Base-by-base conservation (phyloP, 1,140 invertebrate genomes). In the Neelides sp. region DNA sequence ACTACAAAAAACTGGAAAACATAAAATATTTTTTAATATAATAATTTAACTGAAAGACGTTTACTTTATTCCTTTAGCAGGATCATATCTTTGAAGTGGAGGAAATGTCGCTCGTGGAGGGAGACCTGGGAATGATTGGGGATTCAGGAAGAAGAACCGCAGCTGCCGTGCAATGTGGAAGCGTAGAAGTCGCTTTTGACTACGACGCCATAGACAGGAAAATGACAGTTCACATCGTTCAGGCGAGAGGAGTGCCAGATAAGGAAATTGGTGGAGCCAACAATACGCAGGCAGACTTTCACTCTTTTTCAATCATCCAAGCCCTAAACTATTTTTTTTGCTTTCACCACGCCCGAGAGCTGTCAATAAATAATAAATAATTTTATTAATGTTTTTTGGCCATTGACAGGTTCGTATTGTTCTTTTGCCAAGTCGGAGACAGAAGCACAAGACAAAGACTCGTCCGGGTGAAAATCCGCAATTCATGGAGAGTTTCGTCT, bases 371-470 rank as follows among this genome's bases (percentile, higher is more conserved):
- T n/a, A n/a, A n/a, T n/a, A n/a, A n/a, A n/a, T n/a, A n/a, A n/a
- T n/a, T n/a, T n/a, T n/a, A n/a, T n/a, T n/a, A n/a, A n/a, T n/a
- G n/a, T n/a, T n/a, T n/a, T n/a, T n/a, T n/a, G n/a, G n/a, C n/a
- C n/a, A n/a, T n/a, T 54, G 61, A 20, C 66, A 86, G 78, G 84
- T 94, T 22, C 76, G 88, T 30, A 70, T 93, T 49, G 75, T 93
- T 24, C 70, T 94, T 56, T 67, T 93, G 45, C 91, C 90, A 0
- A 80, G 83, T 57, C 91, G 91, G 62, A 92, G 91, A 66, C 87
- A 92, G 64, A 86, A 90, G 60, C 84, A 85, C 65, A 94, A 93
- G 68, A 93, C 88, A 3, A 85, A 89, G 68, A 83, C 91, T 19
- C 78, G 87, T 48, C 78, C 82, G 52, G 87, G 87, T 1, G 81